Percentiles rank a stretch among this genome's conserved stretches.
Evolutionary conservation across 2,888 invertebrate species (phyloP).

Genomic region (Dryococelus australis): DNA sequence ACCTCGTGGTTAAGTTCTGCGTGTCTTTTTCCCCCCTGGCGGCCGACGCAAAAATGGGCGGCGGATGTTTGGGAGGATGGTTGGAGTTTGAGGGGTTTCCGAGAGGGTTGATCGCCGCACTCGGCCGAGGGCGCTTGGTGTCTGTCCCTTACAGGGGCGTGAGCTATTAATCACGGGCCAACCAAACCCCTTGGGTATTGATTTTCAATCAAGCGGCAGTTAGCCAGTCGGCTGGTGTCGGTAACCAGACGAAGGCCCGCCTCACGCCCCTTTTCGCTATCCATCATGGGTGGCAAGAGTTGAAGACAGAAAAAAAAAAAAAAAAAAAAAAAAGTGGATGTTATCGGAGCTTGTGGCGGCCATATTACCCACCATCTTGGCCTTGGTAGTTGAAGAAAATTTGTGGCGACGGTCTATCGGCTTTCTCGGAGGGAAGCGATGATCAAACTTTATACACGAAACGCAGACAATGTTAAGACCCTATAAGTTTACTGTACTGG

Average conservation of each 20-base stretch:
- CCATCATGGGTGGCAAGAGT: constrained; percentile 10
- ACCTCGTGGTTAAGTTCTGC: too few relatives aligned
- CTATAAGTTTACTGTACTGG: too few relatives aligned
- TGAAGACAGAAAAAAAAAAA: constrained; percentile 4
- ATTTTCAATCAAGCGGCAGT: constrained; percentile 10
- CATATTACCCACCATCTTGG: too few relatives aligned
- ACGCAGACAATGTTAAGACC: too few relatives aligned
- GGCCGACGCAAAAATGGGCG: not conserved
- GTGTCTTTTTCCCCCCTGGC: too few relatives aligned
- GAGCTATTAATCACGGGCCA: constrained; percentile 1
- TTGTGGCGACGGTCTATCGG: too few relatives aligned
- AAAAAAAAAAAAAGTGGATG: not conserved
- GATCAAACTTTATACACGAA: too few relatives aligned
- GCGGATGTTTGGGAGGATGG: not conserved
- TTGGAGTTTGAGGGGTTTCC: not conserved
- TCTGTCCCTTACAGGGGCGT: not conserved
- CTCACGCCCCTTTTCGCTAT: not conserved
- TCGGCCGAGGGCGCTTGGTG: not conserved
- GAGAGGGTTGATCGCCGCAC: not conserved
- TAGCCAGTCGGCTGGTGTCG: not conserved
- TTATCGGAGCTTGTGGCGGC: too few relatives aligned
- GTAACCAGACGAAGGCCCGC: not conserved
- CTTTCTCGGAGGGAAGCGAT: too few relatives aligned
- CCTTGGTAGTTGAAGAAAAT: too few relatives aligned
- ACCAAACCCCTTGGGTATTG: not conserved